These are phyloP conservation scores for Leiothrix lutea DNA, from an alignment of 2,113 vertebrate species.

Conservation along the genomic window DNA sequence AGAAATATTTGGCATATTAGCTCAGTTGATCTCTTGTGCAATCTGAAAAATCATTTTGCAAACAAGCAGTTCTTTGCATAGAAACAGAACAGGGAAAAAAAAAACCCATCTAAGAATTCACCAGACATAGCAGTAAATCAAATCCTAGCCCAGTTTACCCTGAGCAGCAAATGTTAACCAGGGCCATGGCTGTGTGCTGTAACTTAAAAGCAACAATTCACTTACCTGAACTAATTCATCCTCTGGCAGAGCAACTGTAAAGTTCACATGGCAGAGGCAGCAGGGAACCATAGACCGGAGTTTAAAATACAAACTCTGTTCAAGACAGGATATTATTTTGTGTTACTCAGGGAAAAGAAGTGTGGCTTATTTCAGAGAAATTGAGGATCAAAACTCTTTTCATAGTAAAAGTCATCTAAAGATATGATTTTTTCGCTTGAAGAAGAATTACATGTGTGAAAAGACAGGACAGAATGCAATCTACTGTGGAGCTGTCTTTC, in stretches of 20 bases:
- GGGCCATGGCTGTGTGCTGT: neutral
- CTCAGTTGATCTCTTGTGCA: neutral
- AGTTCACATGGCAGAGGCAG: constrained; percentile 96
- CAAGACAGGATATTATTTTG: constrained; percentile 7
- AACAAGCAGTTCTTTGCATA: neutral
- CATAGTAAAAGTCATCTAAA: neutral
- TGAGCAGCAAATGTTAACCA: neutral
- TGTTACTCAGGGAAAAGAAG: neutral
- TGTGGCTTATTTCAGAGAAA: neutral
- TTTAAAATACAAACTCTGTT: constrained; percentile 96
- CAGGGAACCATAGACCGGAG: constrained; percentile 95
- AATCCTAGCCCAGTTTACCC: neutral
- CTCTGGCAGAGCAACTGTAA: constrained; percentile 94
- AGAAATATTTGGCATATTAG: neutral
- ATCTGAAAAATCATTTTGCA: neutral
- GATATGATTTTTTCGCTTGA: neutral
- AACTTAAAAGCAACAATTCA: neutral
- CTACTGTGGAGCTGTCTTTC: neutral
- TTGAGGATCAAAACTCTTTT: neutral
- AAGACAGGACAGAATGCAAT: neutral
- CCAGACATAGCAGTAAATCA: neutral
- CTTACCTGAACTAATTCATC: constrained; percentile 95
- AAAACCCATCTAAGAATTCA: neutral
- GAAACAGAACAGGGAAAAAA: neutral
- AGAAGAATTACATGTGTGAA: neutral